These are phyloP conservation scores for Chelonus insularis DNA, from an alignment of 1,140 invertebrate genomes.

Conservation along the genomic window DNA sequence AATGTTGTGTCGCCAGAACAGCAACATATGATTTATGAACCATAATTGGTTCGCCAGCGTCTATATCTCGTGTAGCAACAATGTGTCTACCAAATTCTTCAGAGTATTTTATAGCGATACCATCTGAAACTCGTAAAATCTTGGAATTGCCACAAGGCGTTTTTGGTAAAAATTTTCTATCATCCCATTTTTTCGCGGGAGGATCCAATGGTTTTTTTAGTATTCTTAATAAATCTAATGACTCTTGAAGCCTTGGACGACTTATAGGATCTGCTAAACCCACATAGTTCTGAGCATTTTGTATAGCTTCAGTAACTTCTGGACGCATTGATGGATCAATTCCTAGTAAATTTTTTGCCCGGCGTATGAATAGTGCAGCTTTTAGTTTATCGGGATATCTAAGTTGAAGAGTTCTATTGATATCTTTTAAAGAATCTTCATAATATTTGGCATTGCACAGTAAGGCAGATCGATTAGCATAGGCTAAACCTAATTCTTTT, in stretches of 20 bases:
- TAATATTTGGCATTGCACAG: constrained; percentile 3
- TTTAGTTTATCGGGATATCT: constrained; percentile 14
- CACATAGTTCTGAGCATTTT: no score
- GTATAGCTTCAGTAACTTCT: no score
- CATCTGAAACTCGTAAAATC: constrained; percentile 10
- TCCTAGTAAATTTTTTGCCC: not conserved
- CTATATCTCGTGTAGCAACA: constrained; percentile 65
- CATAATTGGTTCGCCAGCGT: constrained; percentile 73
- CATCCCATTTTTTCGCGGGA: no score
- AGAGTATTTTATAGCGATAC: constrained; percentile 3
- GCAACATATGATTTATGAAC: constrained; percentile 75
- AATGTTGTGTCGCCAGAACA: constrained; percentile 65
- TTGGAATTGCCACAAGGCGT: not conserved
- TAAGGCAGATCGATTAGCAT: constrained; percentile 20
- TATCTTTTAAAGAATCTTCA: constrained; percentile 17
- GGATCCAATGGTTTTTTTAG: no score
- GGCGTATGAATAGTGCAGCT: constrained; percentile 7
- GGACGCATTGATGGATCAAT: not conserved
- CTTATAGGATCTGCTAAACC: no score
- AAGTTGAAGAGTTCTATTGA: constrained; percentile 2
- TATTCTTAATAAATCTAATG: no score
- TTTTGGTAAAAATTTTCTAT: no score
- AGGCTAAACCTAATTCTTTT: constrained; percentile 7
- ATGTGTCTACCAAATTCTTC: constrained; percentile 65
- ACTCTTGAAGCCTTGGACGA: no score